phyloP scores from a whole-genome alignment of 2,888 invertebrate genomes.

The Lepas anatifera region DNA sequence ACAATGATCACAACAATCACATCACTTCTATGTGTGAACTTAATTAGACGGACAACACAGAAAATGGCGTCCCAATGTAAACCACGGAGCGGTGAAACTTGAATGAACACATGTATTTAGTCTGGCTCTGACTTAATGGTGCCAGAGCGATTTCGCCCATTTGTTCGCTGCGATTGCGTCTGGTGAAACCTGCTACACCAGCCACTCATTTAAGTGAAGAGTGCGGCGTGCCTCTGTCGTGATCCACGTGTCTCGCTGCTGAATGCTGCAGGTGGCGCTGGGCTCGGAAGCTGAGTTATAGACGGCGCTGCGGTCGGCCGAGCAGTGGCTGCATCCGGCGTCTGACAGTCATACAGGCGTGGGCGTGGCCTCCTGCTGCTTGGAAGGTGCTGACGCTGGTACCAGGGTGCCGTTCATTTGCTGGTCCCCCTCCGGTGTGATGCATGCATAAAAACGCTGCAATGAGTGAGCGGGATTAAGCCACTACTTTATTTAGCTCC shows the following conservation, averaged over 20 bases:
- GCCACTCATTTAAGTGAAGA: background rate
- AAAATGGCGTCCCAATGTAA: too few species aligned
- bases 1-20: too few species aligned
- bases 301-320: background rate
- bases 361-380: background rate
- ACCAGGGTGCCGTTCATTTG: background rate
- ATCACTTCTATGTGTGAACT: too few species aligned
- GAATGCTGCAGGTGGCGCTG: background rate
- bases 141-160: too few species aligned
- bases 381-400: background rate
- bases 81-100: too few species aligned
- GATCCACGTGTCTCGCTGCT: background rate
- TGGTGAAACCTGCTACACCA: background rate
- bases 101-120: too few species aligned
- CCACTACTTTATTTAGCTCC: too few species aligned
- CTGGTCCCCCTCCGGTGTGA: background rate
- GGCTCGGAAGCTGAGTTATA: background rate
- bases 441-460: slow-evolving; percentile 1
- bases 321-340: background rate
- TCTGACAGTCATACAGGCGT: slow-evolving; percentile 1
- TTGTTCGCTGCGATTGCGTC: background rate
- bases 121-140: too few species aligned
- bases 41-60: too few species aligned
- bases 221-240: background rate
- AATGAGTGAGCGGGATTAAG: too few species aligned